These are phyloP conservation scores for Glaucopsyche alexis DNA, from an alignment of 2,888 invertebrate species.

Conservation along the genomic window DNA sequence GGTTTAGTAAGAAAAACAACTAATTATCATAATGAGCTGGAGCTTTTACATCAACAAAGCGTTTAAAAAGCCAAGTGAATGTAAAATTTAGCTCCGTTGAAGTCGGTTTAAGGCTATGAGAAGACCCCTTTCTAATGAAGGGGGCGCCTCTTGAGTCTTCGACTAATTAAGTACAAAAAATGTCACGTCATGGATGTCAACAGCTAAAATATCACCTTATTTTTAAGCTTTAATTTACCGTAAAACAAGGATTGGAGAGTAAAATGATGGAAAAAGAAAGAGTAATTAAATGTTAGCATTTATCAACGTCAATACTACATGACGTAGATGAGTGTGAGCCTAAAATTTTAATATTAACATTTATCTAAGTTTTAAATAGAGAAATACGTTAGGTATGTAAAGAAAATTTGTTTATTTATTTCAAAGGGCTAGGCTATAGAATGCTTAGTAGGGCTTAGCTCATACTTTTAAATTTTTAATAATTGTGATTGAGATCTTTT, in stretches of 20 bases:
- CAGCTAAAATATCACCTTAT: conserved; percentile 32
- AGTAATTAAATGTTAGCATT: not conserved
- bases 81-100: conserved; percentile 8
- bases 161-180: conserved; percentile 37
- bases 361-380: too few species aligned
- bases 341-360: too few species aligned
- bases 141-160: conserved; percentile 35
- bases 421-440: too few species aligned
- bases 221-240: conserved; percentile 31
- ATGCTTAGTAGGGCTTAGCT: too few species aligned
- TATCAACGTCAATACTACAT: not conserved
- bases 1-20: not conserved
- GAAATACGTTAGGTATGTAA: too few species aligned
- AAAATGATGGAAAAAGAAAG: not conserved
- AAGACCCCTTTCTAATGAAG: conserved; percentile 35
- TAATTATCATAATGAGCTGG: conserved; percentile 2
- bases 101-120: conserved; percentile 23
- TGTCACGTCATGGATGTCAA: conserved; percentile 35
- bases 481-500: too few species aligned
- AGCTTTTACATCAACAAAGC: not conserved
- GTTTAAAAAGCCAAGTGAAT: conserved; percentile 23
- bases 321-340: not conserved
- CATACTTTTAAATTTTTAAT: too few species aligned
- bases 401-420: too few species aligned
- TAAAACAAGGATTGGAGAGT: conserved; percentile 7